Percentiles rank a stretch among this genome's conserved stretches.
These are phyloP conservation scores for Venustoraphidia nigricollis DNA, from an alignment of 2,888 invertebrate species.

Conservation along the genomic window DNA sequence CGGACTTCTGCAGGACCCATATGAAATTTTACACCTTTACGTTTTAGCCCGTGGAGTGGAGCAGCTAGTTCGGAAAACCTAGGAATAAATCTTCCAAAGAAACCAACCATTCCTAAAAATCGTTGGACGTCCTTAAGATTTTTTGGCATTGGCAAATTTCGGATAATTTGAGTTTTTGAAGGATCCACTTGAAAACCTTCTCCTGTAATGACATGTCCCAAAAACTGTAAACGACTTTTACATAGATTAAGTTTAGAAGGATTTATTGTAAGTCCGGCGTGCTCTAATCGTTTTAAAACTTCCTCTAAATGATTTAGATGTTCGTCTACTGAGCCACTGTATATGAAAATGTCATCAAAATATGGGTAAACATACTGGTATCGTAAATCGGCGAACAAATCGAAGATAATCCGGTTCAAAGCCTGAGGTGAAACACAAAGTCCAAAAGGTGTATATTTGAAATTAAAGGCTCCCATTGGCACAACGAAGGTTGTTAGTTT, in stretches of 20 bases:
- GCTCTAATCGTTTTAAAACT: too few species aligned
- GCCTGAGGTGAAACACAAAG: too few species aligned
- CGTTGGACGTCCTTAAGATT: neutral
- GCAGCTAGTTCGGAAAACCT: neutral
- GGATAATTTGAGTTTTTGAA: neutral
- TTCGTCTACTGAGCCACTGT: too few species aligned
- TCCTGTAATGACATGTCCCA: neutral
- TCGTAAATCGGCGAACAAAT: too few species aligned
- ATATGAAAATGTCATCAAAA: too few species aligned
- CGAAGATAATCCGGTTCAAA: too few species aligned
- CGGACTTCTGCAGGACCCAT: neutral
- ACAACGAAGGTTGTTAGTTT: too few species aligned
- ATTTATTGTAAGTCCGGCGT: too few species aligned
- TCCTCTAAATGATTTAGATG: too few species aligned
- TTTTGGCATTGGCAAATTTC: neutral
- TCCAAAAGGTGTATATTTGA: too few species aligned
- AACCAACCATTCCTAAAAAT: neutral
- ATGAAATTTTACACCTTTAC: neutral
- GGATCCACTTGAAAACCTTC: neutral
- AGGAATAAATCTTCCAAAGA: neutral
- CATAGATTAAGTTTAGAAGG: neutral
- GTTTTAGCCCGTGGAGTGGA: neutral
- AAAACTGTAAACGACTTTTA: neutral
- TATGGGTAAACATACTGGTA: too few species aligned
- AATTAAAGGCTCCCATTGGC: too few species aligned